Conservation (phyloP, 2,888 invertebrate genomes). For the Hemaris fuciformis region DNA sequence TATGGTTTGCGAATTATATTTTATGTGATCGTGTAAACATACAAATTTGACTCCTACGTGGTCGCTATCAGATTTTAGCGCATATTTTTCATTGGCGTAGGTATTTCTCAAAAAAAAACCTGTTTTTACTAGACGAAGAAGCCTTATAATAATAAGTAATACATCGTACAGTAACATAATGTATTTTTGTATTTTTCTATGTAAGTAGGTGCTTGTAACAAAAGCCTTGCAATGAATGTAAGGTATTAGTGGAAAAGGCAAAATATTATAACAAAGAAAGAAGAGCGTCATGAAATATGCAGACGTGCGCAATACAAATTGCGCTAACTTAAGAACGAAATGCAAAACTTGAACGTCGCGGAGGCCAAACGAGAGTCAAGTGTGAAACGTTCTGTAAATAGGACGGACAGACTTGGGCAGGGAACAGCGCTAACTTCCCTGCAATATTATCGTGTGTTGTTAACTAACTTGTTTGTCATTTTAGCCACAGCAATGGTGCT, state of each 20-base stretch:
- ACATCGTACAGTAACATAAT: neutral
- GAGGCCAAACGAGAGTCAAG: slow-evolving; percentile 65
- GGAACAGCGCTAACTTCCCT: slow-evolving; percentile 43
- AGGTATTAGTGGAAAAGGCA: slow-evolving; percentile 23
- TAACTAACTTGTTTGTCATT: slow-evolving; percentile 58
- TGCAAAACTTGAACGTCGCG: slow-evolving; percentile 61
- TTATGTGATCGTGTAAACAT: no score
- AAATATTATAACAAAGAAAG: slow-evolving; percentile 50
- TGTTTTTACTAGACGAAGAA: no score
- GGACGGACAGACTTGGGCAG: slow-evolving; percentile 45
- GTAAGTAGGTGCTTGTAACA: no score
- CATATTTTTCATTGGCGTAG: no score
- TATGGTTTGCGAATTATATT: neutral
- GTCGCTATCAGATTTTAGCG: no score
- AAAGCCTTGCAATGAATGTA: no score
- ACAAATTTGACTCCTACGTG: no score
- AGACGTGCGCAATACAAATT: slow-evolving; percentile 67
- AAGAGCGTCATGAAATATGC: slow-evolving; percentile 51
- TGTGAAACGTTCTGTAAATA: slow-evolving; percentile 55
- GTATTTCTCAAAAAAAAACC: no score
- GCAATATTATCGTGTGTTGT: slow-evolving; percentile 53
- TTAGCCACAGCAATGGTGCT: slow-evolving; percentile 37
- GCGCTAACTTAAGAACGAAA: slow-evolving; percentile 67
- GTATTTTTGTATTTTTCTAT: no score
- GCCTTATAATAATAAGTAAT: no score